Percentiles rank a stretch among this genome's conserved stretches.
Conservation (phyloP, 2,113 vertebrate species). For the Carettochelys insculpta region DNA sequence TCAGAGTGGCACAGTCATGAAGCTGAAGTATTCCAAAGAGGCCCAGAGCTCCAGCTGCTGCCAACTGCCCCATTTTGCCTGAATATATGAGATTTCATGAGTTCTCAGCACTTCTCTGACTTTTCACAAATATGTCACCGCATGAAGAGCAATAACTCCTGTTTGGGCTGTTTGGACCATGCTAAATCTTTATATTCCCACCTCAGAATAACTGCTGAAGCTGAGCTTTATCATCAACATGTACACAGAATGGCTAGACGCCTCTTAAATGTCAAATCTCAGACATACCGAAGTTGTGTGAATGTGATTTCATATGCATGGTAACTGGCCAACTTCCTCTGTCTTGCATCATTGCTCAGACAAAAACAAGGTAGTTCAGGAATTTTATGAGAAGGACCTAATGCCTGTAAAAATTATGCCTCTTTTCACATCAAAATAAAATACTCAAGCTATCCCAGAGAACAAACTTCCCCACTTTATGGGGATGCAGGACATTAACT, state of each 20-base stretch:
- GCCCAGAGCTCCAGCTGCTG: too few species aligned
- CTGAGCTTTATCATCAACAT: slow-evolving; percentile 38
- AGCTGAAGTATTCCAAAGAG: too few species aligned
- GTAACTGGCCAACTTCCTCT: background rate
- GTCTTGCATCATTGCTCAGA: slow-evolving; percentile 58
- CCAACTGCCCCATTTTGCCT: too few species aligned
- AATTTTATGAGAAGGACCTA: slow-evolving; percentile 61
- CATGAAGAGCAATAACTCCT: background rate
- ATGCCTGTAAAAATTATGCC: slow-evolving; percentile 63
- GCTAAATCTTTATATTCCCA: slow-evolving; percentile 34
- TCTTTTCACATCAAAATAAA: slow-evolving; percentile 27
- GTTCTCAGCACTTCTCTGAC: background rate
- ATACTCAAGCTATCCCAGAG: slow-evolving; percentile 17
- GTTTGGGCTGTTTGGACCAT: background rate
- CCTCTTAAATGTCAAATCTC: slow-evolving; percentile 38
- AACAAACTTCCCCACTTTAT: slow-evolving; percentile 46
- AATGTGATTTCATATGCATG: slow-evolving; percentile 18
- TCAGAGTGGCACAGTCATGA: too few species aligned
- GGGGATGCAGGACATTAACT: slow-evolving; percentile 63
- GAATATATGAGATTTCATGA: background rate
- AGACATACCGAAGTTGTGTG: background rate
- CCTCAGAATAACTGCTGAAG: slow-evolving; percentile 18
- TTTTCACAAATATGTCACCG: background rate
- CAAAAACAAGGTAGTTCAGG: slow-evolving; percentile 62
- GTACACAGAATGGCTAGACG: slow-evolving; percentile 50